These are phyloP conservation scores for Leptonema lineaticorne DNA, from an alignment of 1,140 invertebrate species.

Conservation along the genomic window DNA sequence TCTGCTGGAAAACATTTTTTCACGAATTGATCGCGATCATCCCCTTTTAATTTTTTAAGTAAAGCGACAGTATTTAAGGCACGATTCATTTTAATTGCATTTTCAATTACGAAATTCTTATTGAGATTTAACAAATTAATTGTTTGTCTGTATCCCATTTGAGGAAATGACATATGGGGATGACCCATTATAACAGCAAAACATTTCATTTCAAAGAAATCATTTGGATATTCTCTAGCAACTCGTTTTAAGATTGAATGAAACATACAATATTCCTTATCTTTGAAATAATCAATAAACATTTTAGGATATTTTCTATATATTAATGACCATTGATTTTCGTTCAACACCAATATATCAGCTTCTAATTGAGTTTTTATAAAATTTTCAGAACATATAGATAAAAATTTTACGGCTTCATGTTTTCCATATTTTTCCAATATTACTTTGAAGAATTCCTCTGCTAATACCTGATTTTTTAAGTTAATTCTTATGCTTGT, in stretches of 20 bases:
- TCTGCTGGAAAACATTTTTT: background rate
- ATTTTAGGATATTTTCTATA: slow-evolving; percentile 29
- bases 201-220: slow-evolving; percentile 14
- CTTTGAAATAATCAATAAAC: slow-evolving; percentile 26
- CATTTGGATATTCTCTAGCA: slow-evolving; percentile 16
- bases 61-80: slow-evolving; percentile 15
- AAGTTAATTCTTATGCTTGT: slow-evolving; percentile 20
- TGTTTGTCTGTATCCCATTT: slow-evolving; percentile 17
- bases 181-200: background rate
- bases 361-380: background rate
- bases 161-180: background rate
- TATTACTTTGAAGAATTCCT: slow-evolving; percentile 25
- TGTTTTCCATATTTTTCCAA: slow-evolving; percentile 12
- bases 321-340: slow-evolving; percentile 8
- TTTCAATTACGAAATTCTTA: slow-evolving; percentile 13
- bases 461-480: slow-evolving; percentile 18
- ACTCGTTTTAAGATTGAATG: too few relatives aligned
- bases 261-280: too few relatives aligned
- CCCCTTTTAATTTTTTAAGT: slow-evolving; percentile 26
- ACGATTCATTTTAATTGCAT: background rate
- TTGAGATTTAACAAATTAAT: slow-evolving; percentile 12
- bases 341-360: background rate
- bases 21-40: slow-evolving; percentile 24
- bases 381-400: slow-evolving; percentile 27
- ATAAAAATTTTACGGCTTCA: slow-evolving; percentile 24